Evolutionary conservation across 1,140 invertebrate genomes (phyloP).

Genomic region (Drosophila sucinea): DNA sequence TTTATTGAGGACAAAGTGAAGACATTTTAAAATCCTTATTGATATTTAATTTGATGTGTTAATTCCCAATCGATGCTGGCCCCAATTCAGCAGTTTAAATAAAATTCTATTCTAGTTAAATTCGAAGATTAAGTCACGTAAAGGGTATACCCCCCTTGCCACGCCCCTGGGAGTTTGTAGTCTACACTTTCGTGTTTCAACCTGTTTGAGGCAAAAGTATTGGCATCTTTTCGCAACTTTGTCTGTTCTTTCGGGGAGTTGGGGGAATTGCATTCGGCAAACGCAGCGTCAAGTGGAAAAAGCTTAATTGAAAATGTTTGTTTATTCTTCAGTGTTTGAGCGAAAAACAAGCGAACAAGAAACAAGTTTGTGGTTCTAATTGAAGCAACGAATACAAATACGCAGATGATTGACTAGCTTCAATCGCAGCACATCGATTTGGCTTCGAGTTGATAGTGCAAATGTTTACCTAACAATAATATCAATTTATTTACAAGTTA

Average conservation of each 20-base stretch:
- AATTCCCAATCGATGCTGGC: too few relatives aligned
- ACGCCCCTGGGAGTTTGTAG: neutral
- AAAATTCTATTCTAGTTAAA: too few relatives aligned
- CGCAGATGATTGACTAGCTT: constrained; percentile 14
- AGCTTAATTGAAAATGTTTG: constrained; percentile 63
- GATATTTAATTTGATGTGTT: too few relatives aligned
- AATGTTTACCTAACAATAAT: constrained; percentile 22
- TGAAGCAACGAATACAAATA: constrained; percentile 43
- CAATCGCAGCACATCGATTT: neutral
- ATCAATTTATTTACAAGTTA: constrained; percentile 36
- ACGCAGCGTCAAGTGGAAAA: constrained; percentile 3
- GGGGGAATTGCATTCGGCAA: constrained; percentile 23
- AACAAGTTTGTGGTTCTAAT: constrained; percentile 43
- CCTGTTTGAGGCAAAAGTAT: constrained; percentile 24
- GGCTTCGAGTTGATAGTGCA: neutral
- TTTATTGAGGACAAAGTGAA: too few relatives aligned
- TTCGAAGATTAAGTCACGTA: neutral
- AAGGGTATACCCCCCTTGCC: neutral
- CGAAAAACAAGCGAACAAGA: constrained; percentile 6
- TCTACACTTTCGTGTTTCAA: constrained; percentile 4
- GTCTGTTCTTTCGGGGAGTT: constrained; percentile 3
- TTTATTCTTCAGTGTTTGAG: constrained; percentile 29
- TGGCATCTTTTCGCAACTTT: constrained; percentile 21
- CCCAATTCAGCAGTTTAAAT: too few relatives aligned
- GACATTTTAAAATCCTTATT: too few relatives aligned